Base-by-base conservation (phyloP, 2,888 invertebrate genomes). In the Aleiodes alternator region DNA sequence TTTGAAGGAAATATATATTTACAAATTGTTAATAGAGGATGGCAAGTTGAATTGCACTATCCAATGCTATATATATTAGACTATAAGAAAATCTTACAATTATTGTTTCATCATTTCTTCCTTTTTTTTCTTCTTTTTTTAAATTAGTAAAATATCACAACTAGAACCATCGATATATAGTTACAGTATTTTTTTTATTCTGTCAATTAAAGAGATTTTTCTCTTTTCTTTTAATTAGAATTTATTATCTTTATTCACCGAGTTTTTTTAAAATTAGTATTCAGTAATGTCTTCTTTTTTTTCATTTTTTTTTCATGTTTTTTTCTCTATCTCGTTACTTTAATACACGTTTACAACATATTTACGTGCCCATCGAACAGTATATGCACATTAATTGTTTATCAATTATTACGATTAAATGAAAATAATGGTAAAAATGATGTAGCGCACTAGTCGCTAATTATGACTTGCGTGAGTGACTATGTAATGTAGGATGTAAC, bases 121-220 rank as follows among this genome's bases (percentile, higher is more conserved):
- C 23, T 34, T 6, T 59, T 78, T 16, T 43, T 43, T 43, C 43
- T 38, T 38, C 14, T 14, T 48, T 48, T 68, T 75, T 79, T 79
- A 79, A 76, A 82, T 85, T 83, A 85, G 81, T 87, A 87, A 87
- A 88, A 88, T 88, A 88, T 88, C 88, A 88, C 88, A 88, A 88
- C 88, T 88, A 88, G 87, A 87, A 87, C 86, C 86, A 87, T 86
- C 84, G 84, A 87, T 84, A 68, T 53, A 86, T 84, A 83, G 78
- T 86, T 87, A 86, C 83, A 83, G 82, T 85, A 85, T 82, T 82
- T 82, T 82, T 83, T 72, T 8, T 75, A n/a, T 76, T 55, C 53
- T 59, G 50, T 73, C 6, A 68, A 68, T 69, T 71, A 69, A 14
- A 69, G 55, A 34, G 50, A 16, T 61, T 76, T 57, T 56, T 71